These are phyloP conservation scores for Campoletis sonorensis DNA, from an alignment of 1,140 invertebrate species.

Conservation along the genomic window DNA sequence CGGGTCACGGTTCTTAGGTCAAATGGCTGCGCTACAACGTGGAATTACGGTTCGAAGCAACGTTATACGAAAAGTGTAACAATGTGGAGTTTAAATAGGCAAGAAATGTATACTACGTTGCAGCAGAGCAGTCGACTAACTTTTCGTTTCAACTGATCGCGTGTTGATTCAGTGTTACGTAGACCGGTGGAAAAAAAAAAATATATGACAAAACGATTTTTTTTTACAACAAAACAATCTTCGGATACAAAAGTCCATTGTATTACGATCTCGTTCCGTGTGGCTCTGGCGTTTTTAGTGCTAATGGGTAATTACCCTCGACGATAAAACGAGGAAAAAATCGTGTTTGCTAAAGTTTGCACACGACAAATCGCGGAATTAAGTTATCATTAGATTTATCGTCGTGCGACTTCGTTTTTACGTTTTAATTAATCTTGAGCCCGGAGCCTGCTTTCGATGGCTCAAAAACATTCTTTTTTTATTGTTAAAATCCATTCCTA, in stretches of 20 bases:
- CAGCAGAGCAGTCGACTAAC: too few species aligned
- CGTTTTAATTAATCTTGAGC: too few species aligned
- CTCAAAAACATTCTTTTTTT: too few species aligned
- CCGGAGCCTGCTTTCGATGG: too few species aligned
- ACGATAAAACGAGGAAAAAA: not conserved
- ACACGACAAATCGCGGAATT: not conserved
- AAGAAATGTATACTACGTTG: not conserved
- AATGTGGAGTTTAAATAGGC: not conserved
- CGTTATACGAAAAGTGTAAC: not conserved
- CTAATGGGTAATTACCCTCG: not conserved
- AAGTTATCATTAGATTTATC: not conserved
- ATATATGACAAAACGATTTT: slow-evolving; percentile 18
- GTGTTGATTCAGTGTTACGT: not conserved
- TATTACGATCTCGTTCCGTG: not conserved
- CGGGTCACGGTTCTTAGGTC: slow-evolving; percentile 15
- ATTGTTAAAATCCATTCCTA: too few species aligned
- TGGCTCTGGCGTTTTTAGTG: not conserved
- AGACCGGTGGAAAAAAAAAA: not conserved
- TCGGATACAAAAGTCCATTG: not conserved
- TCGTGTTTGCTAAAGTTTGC: not conserved
- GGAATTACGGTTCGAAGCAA: not conserved
- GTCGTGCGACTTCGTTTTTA: not conserved
- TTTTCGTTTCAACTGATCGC: not conserved
- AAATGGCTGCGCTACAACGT: not conserved
- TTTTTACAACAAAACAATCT: not conserved